A percentile compares a stretch with the other conserved stretches of the same genome.
phyloP scores from a whole-genome alignment of 2,888 invertebrate species.

The Vanessa cardui region DNA sequence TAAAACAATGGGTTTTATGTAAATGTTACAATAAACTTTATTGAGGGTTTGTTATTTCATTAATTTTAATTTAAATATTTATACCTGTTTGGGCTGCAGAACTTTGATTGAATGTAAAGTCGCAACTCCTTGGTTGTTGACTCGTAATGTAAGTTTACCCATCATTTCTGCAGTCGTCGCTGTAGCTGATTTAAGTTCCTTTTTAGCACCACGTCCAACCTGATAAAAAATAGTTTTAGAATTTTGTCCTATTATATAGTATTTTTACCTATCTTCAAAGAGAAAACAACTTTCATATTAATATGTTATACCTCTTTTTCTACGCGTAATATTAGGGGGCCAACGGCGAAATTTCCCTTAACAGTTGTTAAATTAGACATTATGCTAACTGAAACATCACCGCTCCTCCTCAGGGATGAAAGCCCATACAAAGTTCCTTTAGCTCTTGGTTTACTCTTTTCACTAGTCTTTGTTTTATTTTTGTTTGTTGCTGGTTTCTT shows the following conservation, averaged over 20 bases:
- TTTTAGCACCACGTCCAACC: slow-evolving; percentile 90
- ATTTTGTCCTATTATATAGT: too few relatives aligned
- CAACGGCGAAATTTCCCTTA: slow-evolving; percentile 90
- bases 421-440: slow-evolving; percentile 91
- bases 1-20: slow-evolving; percentile 56
- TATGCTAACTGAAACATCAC: slow-evolving; percentile 91
- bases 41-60: too few relatives aligned
- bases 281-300: not conserved
- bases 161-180: slow-evolving; percentile 94
- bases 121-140: slow-evolving; percentile 91
- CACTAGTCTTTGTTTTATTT: slow-evolving; percentile 68
- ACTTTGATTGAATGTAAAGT: slow-evolving; percentile 92
- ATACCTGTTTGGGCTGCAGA: slow-evolving; percentile 92
- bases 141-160: slow-evolving; percentile 89
- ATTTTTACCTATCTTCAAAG: not conserved
- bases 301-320: slow-evolving; percentile 85
- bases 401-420: slow-evolving; percentile 89
- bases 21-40: not conserved
- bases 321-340: slow-evolving; percentile 90
- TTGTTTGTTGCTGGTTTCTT: slow-evolving; percentile 59
- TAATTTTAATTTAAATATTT: too few relatives aligned
- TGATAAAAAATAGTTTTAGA: slow-evolving; percentile 52
- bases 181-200: slow-evolving; percentile 92
- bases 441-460: slow-evolving; percentile 84
- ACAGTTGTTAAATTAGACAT: slow-evolving; percentile 91